phyloP scores from a whole-genome alignment of 1,140 invertebrate species.

The Drosophila burlai region DNA sequence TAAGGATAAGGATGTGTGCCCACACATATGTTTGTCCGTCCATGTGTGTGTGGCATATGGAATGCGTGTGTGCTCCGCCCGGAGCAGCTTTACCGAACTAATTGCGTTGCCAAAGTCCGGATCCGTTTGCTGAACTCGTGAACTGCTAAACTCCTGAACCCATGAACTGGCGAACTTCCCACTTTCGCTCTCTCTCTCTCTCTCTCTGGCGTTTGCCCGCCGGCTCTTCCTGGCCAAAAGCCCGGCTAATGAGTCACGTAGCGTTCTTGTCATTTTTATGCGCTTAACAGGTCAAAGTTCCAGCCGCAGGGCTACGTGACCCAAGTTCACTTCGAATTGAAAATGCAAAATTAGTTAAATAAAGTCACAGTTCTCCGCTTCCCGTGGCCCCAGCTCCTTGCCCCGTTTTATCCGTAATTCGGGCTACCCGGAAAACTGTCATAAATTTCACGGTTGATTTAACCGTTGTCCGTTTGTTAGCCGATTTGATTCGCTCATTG shows the following conservation, averaged over 20 bases:
- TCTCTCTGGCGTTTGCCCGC: not conserved
- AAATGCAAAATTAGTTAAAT: constrained; percentile 76
- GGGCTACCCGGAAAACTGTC: constrained; percentile 42
- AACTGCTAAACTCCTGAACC: constrained; percentile 33
- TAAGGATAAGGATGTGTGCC: constrained; percentile 21
- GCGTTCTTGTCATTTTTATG: constrained; percentile 77
- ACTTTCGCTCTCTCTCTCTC: not conserved
- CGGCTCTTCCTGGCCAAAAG: constrained; percentile 16
- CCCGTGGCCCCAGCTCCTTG: not conserved
- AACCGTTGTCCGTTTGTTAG: constrained; percentile 49
- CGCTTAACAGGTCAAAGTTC: constrained; percentile 65
- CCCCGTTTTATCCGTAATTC: not conserved
- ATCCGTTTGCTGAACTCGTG: constrained; percentile 38
- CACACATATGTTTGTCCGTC: constrained; percentile 10
- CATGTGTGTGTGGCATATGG: constrained; percentile 7
- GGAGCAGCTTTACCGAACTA: constrained; percentile 48
- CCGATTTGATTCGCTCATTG: constrained; percentile 32
- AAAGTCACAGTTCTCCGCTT: constrained; percentile 26
- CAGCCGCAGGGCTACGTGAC: constrained; percentile 68
- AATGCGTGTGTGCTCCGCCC: constrained; percentile 20
- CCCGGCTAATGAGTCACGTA: constrained; percentile 73
- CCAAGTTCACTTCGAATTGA: constrained; percentile 55
- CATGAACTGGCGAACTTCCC: constrained; percentile 31
- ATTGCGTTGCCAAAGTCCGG: constrained; percentile 46
- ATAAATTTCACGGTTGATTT: constrained; percentile 79